Base-by-base conservation (phyloP, 2,113 vertebrate species). In the Illadopsis cleaveri region DNA sequence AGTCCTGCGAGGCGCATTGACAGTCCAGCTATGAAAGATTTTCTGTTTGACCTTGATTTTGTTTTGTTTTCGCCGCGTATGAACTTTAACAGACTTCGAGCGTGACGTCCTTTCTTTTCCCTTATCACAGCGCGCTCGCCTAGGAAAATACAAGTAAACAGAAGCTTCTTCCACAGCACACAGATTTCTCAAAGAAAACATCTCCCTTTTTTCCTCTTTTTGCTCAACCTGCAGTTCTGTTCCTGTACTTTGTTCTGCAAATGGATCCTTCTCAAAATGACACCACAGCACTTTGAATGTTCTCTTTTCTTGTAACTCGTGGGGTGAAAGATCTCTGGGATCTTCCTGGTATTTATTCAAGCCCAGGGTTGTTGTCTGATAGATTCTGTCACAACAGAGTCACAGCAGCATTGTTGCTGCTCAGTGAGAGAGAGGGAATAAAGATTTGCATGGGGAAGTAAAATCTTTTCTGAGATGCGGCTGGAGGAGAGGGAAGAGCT, bases 51-150 rank as follows among this genome's bases (percentile, higher is more conserved):
- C 96, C 96, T 95, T 97, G 94, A 87, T 96, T 96, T 91, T 96
- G 87, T 91, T 95, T 97, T 94, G 93, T 66, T 96, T 96, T 95
- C 1, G 19, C 72, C 16, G 48, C 6, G 3, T 86, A 86, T 89
- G 92, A 97, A 97, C 94, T 97, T 97, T 95, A 95, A 53, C 95
- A 91, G 95, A 94, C 92, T 94, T 81, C n/a, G 81, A 73, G 89
- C 76, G 4, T 84, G 94, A 57, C 71, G 56, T 77, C 79, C 62
- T 91, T 88, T 95, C 92, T 97, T 95, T 85, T 91, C 73, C 72
- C 89, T 97, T 94, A 86, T 71, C 90, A 33, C 73, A 15, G 54
- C 4, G 5, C 51, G 11, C 3, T 6, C 38, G 65, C 3, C 3
- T 61, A 89, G 82, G 75, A 75, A 85, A 57, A 91, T n/a, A 79